Evolutionary conservation across 2,888 invertebrate genomes (phyloP), one percentile per base, ranked within the genome.

Genomic region (Drosophila gaucha): DNA sequence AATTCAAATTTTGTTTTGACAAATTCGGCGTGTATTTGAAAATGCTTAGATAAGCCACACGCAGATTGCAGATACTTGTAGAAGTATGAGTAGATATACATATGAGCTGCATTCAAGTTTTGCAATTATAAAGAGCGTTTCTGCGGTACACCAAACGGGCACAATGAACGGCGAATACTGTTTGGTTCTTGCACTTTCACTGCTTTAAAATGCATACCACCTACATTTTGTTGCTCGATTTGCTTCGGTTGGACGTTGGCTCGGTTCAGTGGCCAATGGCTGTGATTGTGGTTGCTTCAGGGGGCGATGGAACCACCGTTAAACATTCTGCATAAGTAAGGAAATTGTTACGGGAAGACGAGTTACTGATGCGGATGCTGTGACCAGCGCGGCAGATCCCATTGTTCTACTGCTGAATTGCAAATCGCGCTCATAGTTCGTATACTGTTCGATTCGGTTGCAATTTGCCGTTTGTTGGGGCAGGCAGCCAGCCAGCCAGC

Each of bases 401-500:
- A 86, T 83, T 82, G 82, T 86, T 83, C 82, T 83, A 80, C 82
- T 72, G 77, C 78, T 86, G 82, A 83, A 83, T 83, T 83, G 82
- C 82, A 83, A 83, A 83, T 83, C 75, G 67, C 54, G 63, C 72
- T 72, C 74, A 82, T 85, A 82, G 82, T 85, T 73, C 56, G 54
- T 22, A 20, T 57, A 26, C 57, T 41, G 58, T 58, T 39, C 67
- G 35, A 26, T 58, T 70, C 57, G 63, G 79, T 78, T 82, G 80
- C 86, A 82, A 80, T 86, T 83, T 82, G 86, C 75, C 83, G 83
- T 83, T 82, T 83, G 82, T 83, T 83, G 82, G 82, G 82, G 82
- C 82, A 83, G 82, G 86, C 82, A 74, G 72, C 35, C 43, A 44
- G 16, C 30, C 44, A 47, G 14, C 16, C 5, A 6, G 26, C 39